Evolutionary conservation across 2,888 invertebrate species (phyloP).

Genomic region (Melolontha melolontha): DNA sequence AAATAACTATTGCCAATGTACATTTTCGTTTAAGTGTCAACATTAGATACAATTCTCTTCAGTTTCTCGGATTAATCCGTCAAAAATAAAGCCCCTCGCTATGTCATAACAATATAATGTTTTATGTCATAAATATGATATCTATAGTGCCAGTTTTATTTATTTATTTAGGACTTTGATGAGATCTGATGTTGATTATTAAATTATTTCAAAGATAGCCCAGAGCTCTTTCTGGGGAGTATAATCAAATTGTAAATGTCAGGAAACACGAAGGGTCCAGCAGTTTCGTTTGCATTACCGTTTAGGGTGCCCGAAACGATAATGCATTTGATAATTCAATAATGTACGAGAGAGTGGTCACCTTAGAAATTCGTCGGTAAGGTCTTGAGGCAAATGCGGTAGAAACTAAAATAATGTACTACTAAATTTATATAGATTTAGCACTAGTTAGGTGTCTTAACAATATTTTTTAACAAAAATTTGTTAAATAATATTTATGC

Average conservation of each 20-base stretch:
- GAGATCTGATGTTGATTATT: neutral
- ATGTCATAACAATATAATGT: too few species aligned
- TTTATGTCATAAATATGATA: too few species aligned
- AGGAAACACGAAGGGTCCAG: neutral
- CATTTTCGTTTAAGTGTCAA: too few species aligned
- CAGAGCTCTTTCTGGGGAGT: neutral
- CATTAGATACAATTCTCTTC: too few species aligned
- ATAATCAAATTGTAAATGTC: constrained; percentile 26
- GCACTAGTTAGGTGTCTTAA: too few species aligned
- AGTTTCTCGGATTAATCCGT: too few species aligned
- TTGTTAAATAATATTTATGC: too few species aligned
- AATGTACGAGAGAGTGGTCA: constrained; percentile 1
- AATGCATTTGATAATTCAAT: constrained; percentile 12
- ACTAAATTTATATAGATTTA: too few species aligned
- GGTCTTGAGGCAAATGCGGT: neutral
- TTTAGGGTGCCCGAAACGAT: constrained; percentile 8
- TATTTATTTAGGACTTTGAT: neutral
- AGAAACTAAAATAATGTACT: too few species aligned
- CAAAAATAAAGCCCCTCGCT: too few species aligned
- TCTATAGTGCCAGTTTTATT: neutral
- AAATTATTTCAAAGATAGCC: constrained; percentile 1
- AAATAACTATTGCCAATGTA: too few species aligned
- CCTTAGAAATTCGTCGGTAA: neutral
- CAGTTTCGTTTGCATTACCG: constrained; percentile 11
- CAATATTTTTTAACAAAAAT: too few species aligned